Evolutionary conservation across 2,888 invertebrate species (phyloP), one percentile per base, ranked within the genome.

Genomic region (Zaprionus bogoriensis): DNA sequence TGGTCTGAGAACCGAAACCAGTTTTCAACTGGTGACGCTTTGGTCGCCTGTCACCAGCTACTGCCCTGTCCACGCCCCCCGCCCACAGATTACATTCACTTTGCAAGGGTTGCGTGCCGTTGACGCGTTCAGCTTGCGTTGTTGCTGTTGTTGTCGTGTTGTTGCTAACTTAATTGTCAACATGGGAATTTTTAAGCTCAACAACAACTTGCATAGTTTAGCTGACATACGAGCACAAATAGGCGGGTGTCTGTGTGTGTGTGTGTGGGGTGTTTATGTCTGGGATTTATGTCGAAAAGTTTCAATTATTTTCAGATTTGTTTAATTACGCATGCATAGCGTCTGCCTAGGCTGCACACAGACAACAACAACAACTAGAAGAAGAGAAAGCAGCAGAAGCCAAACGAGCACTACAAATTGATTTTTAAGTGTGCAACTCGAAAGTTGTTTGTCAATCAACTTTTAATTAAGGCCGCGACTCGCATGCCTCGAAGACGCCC

Each of bases 301-400:
- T 82, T 83, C 85, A 87, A 88, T 87, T 88, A 87, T 77, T 73
- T 76, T 78, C 70, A 86, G 87, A 87, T 87, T 87, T 88, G 76
- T 75, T 80, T 78, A 87, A 88, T 83, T 80, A 81, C 47, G 62
- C 66, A 59, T 63, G 60, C 60, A 53, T 52, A 10, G 52, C 48
- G 52, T 62, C 69, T 55, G 69, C 69, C 57, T 60, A 55, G 42
- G 50, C 54, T 51, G 30, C 36, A 50, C 62, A 55, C n/a, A 47
- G 47, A 3, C 6, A 38, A 12, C 25, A 46, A 54, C 20, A 47
- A 20, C 44, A 55, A 39, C 57, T 47, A 28, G 47, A 47, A 42
- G 23, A 32, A 27, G 39, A 39, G 25, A 32, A 41, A 27, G 5
- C 3, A 23, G 17, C 9, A 30, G 7, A 30, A 30, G 17, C n/a